phyloP scores from a whole-genome alignment of 2,888 invertebrate species.

The Thereva unica region DNA sequence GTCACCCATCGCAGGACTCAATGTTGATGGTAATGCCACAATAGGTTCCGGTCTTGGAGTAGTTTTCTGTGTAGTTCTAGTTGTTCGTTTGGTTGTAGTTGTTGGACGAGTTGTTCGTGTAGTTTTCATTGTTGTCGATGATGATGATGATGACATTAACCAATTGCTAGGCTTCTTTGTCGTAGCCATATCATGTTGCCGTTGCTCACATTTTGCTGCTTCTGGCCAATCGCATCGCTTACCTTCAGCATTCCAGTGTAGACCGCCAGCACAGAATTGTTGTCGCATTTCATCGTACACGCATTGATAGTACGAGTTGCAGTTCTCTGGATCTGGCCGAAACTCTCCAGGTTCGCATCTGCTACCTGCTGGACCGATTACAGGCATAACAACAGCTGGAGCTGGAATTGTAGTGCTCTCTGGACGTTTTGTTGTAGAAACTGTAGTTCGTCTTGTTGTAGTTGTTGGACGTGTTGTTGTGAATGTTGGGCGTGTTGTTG shows the following conservation, averaged over 20 bases:
- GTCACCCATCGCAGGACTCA: slow-evolving; percentile 48
- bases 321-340: slow-evolving; percentile 68
- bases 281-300: slow-evolving; percentile 71
- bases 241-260: slow-evolving; percentile 75
- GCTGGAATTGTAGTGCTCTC: slow-evolving; percentile 54
- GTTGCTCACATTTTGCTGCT: slow-evolving; percentile 67
- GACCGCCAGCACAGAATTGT: slow-evolving; percentile 76
- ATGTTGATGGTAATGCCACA: slow-evolving; percentile 48
- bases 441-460: slow-evolving; percentile 43
- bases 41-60: slow-evolving; percentile 53
- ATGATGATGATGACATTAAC: slow-evolving; percentile 48
- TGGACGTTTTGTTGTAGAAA: slow-evolving; percentile 47
- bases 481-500: slow-evolving; percentile 41
- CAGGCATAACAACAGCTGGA: slow-evolving; percentile 59
- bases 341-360: slow-evolving; percentile 61
- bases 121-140: slow-evolving; percentile 51
- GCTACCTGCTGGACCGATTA: slow-evolving; percentile 52
- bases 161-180: slow-evolving; percentile 50
- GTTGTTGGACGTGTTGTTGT: slow-evolving; percentile 44
- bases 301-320: slow-evolving; percentile 77
- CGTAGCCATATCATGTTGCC: slow-evolving; percentile 47
- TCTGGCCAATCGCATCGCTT: slow-evolving; percentile 82
- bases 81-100: slow-evolving; percentile 52
- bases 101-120: slow-evolving; percentile 48
- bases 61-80: slow-evolving; percentile 52